Conservation (phyloP, 2,113 vertebrate genomes). For the Thunnus maccoyii region DNA sequence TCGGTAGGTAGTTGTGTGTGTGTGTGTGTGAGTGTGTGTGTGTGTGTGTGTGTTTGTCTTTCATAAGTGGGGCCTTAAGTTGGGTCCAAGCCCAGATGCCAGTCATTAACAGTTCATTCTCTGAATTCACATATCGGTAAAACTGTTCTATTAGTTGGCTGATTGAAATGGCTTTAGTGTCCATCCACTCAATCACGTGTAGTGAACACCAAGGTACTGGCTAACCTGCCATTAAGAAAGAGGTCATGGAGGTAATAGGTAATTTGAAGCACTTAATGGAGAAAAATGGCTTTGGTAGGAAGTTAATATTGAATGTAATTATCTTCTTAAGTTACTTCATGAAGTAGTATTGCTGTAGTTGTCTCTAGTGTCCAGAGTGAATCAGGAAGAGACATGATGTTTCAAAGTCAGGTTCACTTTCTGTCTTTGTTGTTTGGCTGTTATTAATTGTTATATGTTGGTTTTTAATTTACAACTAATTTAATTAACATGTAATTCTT, state of each 20-base stretch:
- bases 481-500: background rate
- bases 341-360: background rate
- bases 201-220: constrained; percentile 24
- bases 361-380: background rate
- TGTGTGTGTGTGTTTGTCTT: background rate
- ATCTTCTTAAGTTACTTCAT: constrained; percentile 45
- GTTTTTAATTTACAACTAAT: too few species aligned
- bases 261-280: constrained; percentile 65
- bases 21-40: background rate
- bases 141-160: background rate
- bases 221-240: constrained; percentile 52
- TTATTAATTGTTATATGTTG: too few species aligned
- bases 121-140: background rate
- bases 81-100: background rate
- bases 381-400: background rate
- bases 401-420: constrained; percentile 4
- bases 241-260: constrained; percentile 57
- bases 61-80: too few species aligned
- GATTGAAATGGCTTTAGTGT: background rate
- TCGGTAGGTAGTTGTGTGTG: background rate
- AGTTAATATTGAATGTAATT: constrained; percentile 65
- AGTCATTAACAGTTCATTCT: background rate
- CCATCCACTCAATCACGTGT: constrained; percentile 13
- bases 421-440: background rate
- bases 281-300: constrained; percentile 53